Evolutionary conservation across 2,113 vertebrate species (phyloP).

Genomic region (Hippocampus mohnikei): DNA sequence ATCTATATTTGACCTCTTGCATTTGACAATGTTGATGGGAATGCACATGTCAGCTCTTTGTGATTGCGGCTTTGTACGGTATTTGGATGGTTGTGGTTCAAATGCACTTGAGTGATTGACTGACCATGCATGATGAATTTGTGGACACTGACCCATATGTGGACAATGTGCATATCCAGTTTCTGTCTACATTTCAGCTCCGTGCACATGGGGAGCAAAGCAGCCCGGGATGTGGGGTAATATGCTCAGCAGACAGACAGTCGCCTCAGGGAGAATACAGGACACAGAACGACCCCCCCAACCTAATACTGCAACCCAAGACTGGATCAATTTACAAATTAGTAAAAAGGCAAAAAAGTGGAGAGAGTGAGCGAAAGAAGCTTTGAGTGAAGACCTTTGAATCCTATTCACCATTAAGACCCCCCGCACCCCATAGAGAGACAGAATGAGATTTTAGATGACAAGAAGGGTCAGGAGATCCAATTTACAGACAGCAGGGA

Average conservation of each 20-base stretch:
- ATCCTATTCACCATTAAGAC: slow-evolving; percentile 47
- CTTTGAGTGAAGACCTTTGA: slow-evolving; percentile 49
- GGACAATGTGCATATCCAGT: slow-evolving; percentile 32
- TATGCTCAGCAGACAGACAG: slow-evolving; percentile 68
- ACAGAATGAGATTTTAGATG: slow-evolving; percentile 55
- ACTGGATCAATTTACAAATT: slow-evolving; percentile 64
- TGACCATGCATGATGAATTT: slow-evolving; percentile 35
- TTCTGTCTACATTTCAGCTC: slow-evolving; percentile 40
- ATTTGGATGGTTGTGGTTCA: slow-evolving; percentile 11
- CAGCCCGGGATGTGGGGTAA: slow-evolving; percentile 54
- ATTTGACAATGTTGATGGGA: slow-evolving; percentile 8
- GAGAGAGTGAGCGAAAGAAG: slow-evolving; percentile 45
- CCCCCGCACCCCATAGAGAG: slow-evolving; percentile 36
- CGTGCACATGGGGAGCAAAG: slow-evolving; percentile 31
- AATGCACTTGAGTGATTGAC: slow-evolving; percentile 31
- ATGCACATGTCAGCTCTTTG: slow-evolving; percentile 11
- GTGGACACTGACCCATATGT: slow-evolving; percentile 57
- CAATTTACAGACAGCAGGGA: slow-evolving; percentile 52
- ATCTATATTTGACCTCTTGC: background rate
- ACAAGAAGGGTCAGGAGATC: slow-evolving; percentile 54
- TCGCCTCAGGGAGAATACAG: slow-evolving; percentile 61
- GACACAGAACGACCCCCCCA: slow-evolving; percentile 49
- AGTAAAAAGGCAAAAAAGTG: slow-evolving; percentile 22
- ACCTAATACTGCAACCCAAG: slow-evolving; percentile 61
- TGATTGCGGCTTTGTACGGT: background rate